These are phyloP conservation scores for Willowsia nigromaculata DNA, from an alignment of 2,888 invertebrate genomes.

Conservation along the genomic window DNA sequence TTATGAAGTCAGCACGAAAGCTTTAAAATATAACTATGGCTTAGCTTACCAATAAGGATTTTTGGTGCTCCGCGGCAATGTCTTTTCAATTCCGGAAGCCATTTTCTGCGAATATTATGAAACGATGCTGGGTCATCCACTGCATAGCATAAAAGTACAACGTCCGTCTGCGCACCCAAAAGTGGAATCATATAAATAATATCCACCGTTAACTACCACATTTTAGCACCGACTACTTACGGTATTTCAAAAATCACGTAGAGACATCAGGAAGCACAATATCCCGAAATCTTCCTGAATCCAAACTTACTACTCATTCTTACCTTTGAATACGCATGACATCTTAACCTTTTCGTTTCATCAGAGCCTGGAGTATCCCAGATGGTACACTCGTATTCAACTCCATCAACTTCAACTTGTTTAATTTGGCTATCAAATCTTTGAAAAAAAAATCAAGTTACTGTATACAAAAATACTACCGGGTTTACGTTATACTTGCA, in stretches of 20 bases:
- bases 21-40: neutral
- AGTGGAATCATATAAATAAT: neutral
- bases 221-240: too few relatives aligned
- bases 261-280: too few relatives aligned
- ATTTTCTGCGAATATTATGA: conserved; percentile 90
- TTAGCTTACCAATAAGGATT: conserved; percentile 87
- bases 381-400: conserved; percentile 89
- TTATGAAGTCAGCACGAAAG: neutral
- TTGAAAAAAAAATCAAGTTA: conserved; percentile 59
- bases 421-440: conserved; percentile 94
- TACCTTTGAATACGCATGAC: conserved; percentile 69
- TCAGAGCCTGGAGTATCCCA: conserved; percentile 89
- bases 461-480: neutral
- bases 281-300: too few relatives aligned
- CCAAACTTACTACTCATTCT: neutral
- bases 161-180: conserved; percentile 90
- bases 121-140: conserved; percentile 89
- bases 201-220: too few relatives aligned
- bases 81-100: conserved; percentile 92
- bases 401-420: conserved; percentile 88
- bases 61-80: conserved; percentile 88
- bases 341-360: conserved; percentile 68
- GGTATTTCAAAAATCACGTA: too few relatives aligned
- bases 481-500: neutral
- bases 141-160: conserved; percentile 92